phyloP scores from a whole-genome alignment of 2,888 invertebrate genomes.

The Hipparchia sbordonii region DNA sequence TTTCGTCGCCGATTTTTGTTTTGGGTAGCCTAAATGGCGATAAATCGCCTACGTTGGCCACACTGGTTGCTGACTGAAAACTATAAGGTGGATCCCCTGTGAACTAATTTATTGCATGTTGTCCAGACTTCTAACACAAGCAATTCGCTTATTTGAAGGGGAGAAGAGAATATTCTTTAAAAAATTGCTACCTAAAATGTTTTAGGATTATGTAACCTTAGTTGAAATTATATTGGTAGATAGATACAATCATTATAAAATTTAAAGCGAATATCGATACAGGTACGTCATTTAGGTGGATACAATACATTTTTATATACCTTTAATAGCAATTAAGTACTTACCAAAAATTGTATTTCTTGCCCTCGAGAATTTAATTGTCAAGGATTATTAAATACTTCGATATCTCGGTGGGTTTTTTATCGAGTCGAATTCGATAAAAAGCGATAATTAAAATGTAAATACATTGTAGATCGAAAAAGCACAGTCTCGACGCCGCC shows the following conservation, averaged over 20 bases:
- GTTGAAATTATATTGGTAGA: too few relatives aligned
- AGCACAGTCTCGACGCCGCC: constrained; percentile 46
- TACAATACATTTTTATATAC: constrained; percentile 9
- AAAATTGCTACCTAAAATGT: too few relatives aligned
- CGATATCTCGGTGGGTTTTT: constrained; percentile 24
- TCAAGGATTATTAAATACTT: constrained; percentile 27
- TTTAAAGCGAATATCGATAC: not conserved
- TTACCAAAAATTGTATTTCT: constrained; percentile 23
- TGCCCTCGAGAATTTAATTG: constrained; percentile 29
- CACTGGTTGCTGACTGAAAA: too few relatives aligned
- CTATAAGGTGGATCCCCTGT: too few relatives aligned
- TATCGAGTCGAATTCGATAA: constrained; percentile 29
- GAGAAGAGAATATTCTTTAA: too few relatives aligned
- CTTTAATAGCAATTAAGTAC: constrained; percentile 4
- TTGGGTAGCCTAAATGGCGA: too few relatives aligned
- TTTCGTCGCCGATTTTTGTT: too few relatives aligned
- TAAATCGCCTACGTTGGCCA: too few relatives aligned
- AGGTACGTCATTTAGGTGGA: not conserved
- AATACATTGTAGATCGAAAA: constrained; percentile 38
- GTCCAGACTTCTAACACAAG: too few relatives aligned
- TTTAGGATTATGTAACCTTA: too few relatives aligned
- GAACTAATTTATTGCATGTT: too few relatives aligned
- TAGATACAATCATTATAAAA: not conserved
- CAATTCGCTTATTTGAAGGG: too few relatives aligned
- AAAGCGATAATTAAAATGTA: constrained; percentile 48